phyloP scores from a whole-genome alignment of 2,113 vertebrate genomes.

The Corvus cornix region DNA sequence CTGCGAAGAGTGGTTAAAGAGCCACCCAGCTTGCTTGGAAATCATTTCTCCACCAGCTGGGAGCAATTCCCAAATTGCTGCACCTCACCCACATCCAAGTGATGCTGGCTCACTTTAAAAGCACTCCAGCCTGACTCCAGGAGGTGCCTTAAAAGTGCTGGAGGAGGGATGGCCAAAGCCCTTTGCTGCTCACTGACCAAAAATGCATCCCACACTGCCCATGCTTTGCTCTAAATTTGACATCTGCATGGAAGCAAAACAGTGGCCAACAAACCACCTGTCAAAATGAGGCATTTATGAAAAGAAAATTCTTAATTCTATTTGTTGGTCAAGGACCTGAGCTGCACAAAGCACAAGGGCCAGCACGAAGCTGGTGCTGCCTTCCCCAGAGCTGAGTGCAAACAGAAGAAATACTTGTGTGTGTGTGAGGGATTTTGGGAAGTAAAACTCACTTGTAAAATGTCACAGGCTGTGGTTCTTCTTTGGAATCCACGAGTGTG shows the following conservation, averaged over 20 bases:
- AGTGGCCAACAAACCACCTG: not conserved
- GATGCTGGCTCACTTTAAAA: conserved; percentile 10
- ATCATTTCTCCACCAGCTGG: conserved; percentile 23
- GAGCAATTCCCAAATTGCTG: conserved; percentile 49
- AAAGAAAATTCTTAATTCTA: not conserved
- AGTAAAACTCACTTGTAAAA: not conserved
- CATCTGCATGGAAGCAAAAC: not conserved
- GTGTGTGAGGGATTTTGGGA: not conserved
- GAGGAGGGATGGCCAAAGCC: not conserved
- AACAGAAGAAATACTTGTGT: not conserved
- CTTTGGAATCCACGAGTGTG: not conserved
- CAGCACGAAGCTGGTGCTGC: not conserved
- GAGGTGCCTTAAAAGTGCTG: not conserved
- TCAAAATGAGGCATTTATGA: not conserved
- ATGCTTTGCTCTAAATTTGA: not conserved
- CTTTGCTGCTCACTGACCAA: not conserved
- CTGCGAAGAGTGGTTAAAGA: conserved; percentile 21
- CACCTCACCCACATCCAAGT: conserved; percentile 21
- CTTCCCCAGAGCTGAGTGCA: not conserved
- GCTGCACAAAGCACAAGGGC: not conserved
- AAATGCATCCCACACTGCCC: not conserved
- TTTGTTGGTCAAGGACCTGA: not conserved
- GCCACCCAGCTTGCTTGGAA: conserved; percentile 45
- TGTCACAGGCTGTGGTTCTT: not conserved
- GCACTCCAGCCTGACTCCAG: not conserved